Conservation (phyloP, 2,888 invertebrate genomes). For the Reticulitermes lucifugus region DNA sequence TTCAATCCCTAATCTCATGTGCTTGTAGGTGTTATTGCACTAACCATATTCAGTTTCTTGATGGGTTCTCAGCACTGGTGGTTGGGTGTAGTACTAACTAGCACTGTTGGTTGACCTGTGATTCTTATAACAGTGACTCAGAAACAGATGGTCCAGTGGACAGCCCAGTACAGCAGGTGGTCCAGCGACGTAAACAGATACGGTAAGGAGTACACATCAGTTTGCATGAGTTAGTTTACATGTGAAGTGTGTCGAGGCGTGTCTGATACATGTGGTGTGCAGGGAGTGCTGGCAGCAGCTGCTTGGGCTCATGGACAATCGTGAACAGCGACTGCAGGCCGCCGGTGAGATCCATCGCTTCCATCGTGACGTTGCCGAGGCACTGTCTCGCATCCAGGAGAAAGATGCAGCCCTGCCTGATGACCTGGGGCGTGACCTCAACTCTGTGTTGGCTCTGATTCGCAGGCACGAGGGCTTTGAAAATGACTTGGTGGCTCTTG, state of each 20-base stretch:
- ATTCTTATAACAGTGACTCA: constrained; percentile 40
- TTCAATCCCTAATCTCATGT: too few relatives aligned
- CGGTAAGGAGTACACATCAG: constrained; percentile 62
- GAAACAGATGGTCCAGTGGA: constrained; percentile 61
- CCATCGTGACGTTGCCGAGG: constrained; percentile 95
- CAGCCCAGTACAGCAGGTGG: constrained; percentile 67
- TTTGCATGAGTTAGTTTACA: not conserved
- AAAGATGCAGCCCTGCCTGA: constrained; percentile 88
- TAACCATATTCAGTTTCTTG: too few relatives aligned
- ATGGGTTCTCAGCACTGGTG: constrained; percentile 22
- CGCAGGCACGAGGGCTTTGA: constrained; percentile 93
- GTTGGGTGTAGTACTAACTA: constrained; percentile 16
- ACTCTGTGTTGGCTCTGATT: constrained; percentile 84
- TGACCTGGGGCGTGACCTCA: constrained; percentile 84
- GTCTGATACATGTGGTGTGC: constrained; percentile 49
- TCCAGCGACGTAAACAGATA: constrained; percentile 65
- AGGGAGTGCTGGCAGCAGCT: constrained; percentile 90
- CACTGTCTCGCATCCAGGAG: constrained; percentile 89
- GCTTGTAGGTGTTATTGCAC: too few relatives aligned
- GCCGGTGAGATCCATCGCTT: constrained; percentile 98
- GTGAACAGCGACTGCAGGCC: constrained; percentile 89
- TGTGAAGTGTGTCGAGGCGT: too few relatives aligned
- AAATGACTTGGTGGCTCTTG: constrained; percentile 91
- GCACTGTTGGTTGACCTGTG: constrained; percentile 20
- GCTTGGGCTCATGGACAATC: constrained; percentile 85